A percentile compares a stretch with the other conserved stretches of the same genome.
Conservation (phyloP, 2,113 vertebrate genomes). For the Pristiophorus japonicus region DNA sequence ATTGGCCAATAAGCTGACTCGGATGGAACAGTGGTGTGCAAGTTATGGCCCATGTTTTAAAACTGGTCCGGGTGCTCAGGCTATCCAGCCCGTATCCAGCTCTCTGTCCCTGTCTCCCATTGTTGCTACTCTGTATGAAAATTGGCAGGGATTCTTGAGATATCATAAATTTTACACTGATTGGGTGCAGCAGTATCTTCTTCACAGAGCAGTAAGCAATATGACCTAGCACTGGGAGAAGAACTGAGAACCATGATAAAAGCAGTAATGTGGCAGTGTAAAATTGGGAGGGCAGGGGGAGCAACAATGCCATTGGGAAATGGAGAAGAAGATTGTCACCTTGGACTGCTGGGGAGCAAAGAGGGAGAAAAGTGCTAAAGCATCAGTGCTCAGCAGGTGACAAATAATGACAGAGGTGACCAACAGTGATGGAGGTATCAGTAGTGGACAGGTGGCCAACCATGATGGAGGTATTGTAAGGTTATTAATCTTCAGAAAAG, state of each 20-base stretch:
- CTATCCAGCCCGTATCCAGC: not conserved
- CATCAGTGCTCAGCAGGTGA: no score
- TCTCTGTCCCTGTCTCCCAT: not conserved
- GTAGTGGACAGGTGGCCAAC: no score
- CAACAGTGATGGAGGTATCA: not conserved
- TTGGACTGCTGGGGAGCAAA: no score
- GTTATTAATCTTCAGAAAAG: no score
- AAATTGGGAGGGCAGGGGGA: not conserved
- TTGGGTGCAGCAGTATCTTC: not conserved
- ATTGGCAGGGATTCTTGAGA: not conserved
- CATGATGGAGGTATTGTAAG: no score
- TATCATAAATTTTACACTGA: not conserved
- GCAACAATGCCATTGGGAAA: no score
- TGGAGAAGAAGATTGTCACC: no score
- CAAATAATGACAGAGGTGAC: no score
- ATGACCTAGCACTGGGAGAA: not conserved
- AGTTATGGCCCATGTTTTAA: not conserved
- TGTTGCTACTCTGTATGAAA: not conserved
- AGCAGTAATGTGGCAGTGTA: not conserved
- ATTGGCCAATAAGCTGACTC: not conserved
- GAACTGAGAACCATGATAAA: not conserved
- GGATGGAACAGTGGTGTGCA: not conserved
- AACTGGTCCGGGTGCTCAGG: not conserved
- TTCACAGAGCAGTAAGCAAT: not conserved
- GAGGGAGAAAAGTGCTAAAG: no score